Percentiles rank a stretch among this genome's conserved stretches.
phyloP scores from a whole-genome alignment of 2,797 vertebrate species.

The Cyprinodon diabolis region DNA sequence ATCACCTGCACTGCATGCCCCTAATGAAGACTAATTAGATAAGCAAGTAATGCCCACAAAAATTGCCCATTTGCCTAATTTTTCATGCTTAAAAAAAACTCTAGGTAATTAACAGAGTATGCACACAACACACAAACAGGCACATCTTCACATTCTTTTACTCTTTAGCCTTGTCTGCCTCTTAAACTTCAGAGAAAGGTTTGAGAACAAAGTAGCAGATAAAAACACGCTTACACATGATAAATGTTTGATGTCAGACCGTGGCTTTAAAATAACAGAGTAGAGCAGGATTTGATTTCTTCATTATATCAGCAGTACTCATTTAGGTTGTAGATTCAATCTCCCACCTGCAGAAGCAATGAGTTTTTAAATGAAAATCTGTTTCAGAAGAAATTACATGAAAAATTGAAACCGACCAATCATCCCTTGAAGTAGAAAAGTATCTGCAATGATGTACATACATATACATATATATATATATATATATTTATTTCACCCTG shows the following conservation, averaged over 20 bases:
- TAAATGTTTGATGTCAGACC: constrained; percentile 4
- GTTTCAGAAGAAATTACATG: constrained; percentile 24
- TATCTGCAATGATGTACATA: constrained; percentile 5
- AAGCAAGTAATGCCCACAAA: constrained; percentile 24
- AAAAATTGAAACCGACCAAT: constrained; percentile 26
- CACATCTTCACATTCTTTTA: not conserved
- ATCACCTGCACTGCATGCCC: constrained; percentile 52
- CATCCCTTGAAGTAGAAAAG: constrained; percentile 3
- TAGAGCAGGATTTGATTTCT: not conserved
- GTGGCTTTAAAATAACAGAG: constrained; percentile 1
- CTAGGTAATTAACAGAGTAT: constrained; percentile 6
- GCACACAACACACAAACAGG: not conserved
- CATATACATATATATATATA: too few species aligned
- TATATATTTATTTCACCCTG: not conserved
- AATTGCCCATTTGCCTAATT: constrained; percentile 20
- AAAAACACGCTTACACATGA: not conserved
- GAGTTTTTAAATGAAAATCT: constrained; percentile 37
- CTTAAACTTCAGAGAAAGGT: not conserved
- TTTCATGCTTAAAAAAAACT: constrained; percentile 9
- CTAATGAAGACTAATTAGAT: constrained; percentile 46
- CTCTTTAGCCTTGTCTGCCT: not conserved
- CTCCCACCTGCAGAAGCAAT: constrained; percentile 52
- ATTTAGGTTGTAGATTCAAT: constrained; percentile 16
- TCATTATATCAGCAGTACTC: constrained; percentile 27
- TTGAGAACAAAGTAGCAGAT: not conserved